Evolutionary conservation across 2,797 vertebrate genomes (phyloP).

Genomic region (Takifugu rubripes): DNA sequence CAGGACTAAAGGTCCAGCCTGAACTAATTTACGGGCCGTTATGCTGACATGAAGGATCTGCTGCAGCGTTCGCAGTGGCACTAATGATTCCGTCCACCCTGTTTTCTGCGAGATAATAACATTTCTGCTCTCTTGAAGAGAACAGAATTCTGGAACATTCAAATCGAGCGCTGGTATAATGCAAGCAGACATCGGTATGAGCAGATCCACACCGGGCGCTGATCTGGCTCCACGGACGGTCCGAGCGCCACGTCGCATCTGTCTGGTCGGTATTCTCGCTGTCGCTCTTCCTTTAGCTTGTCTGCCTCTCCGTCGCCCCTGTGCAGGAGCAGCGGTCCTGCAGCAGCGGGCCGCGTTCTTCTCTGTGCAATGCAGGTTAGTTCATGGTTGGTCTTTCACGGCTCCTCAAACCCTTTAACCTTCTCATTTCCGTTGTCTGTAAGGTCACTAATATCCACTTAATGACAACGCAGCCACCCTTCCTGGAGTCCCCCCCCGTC

Average conservation of each 20-base stretch:
- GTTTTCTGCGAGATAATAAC: too few relatives aligned
- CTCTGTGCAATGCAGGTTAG: constrained; percentile 18
- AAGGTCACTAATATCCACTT: constrained; percentile 22
- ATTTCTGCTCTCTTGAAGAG: too few relatives aligned
- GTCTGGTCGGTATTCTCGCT: constrained; percentile 24
- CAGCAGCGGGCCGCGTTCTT: constrained; percentile 13
- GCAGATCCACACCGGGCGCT: too few relatives aligned
- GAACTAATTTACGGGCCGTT: too few relatives aligned
- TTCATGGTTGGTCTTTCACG: constrained; percentile 18
- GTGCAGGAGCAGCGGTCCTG: not conserved
- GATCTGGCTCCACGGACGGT: constrained; percentile 6
- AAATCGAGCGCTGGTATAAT: too few relatives aligned
- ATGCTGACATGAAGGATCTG: too few relatives aligned
- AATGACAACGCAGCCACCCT: constrained; percentile 3
- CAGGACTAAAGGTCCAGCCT: too few relatives aligned
- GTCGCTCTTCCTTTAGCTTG: constrained; percentile 37
- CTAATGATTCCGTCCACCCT: too few relatives aligned
- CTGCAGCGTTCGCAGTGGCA: too few relatives aligned
- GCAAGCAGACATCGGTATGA: too few relatives aligned
- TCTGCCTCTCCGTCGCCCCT: constrained; percentile 31
- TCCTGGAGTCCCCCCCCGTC: constrained; percentile 20
- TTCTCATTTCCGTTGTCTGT: constrained; percentile 6
- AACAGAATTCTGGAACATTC: too few relatives aligned
- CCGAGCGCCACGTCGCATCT: constrained; percentile 27
- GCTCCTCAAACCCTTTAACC: constrained; percentile 29